These are phyloP conservation scores for Neolamprologus brichardi DNA, from an alignment of 2,113 vertebrate species.

Conservation along the genomic window DNA sequence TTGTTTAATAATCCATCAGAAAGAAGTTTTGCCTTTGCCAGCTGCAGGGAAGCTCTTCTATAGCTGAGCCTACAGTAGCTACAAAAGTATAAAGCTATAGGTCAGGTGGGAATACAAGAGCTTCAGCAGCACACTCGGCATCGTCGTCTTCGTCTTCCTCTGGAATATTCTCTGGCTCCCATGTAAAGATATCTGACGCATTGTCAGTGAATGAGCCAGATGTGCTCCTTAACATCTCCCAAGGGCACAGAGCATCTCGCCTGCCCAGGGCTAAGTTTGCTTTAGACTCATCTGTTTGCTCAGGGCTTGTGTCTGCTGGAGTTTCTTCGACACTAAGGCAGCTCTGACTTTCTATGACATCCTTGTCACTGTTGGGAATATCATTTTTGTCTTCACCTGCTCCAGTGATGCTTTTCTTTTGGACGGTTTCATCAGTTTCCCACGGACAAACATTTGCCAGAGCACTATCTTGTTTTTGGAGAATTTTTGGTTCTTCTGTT, in stretches of 20 bases:
- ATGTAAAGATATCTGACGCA: conserved; percentile 62
- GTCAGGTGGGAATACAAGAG: conserved; percentile 69
- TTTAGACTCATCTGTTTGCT: conserved; percentile 28
- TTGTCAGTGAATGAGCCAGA: conserved; percentile 59
- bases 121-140: conserved; percentile 73
- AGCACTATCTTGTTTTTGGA: background rate
- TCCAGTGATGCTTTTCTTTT: background rate
- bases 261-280: conserved; percentile 51
- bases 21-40: background rate
- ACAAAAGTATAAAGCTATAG: conserved; percentile 9
- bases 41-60: background rate
- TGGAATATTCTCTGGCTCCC: conserved; percentile 70
- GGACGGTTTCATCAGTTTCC: background rate
- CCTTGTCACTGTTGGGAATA: background rate
- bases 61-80: background rate
- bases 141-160: conserved; percentile 72
- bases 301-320: background rate
- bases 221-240: conserved; percentile 49
- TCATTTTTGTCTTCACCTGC: background rate
- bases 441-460: background rate
- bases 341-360: background rate
- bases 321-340: background rate
- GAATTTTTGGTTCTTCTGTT: background rate
- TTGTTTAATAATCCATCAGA: background rate
- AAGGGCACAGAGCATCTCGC: conserved; percentile 67